These are phyloP conservation scores for Tribolium freemani DNA, from an alignment of 2,888 invertebrate genomes.

Conservation along the genomic window DNA sequence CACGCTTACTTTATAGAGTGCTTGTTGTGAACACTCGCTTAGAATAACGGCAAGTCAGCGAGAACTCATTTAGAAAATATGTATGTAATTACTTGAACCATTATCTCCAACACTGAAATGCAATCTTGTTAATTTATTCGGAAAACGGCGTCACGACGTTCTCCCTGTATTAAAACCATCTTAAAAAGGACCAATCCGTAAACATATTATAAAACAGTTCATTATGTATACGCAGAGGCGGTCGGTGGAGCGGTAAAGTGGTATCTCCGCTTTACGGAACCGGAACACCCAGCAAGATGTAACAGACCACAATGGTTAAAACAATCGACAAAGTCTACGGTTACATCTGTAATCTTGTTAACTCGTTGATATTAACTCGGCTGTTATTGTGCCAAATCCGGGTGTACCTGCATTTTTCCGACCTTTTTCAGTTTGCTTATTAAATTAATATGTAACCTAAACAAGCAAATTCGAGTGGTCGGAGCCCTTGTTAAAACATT, in stretches of 20 bases:
- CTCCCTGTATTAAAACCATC: not conserved
- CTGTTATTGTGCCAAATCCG: slow-evolving; percentile 33
- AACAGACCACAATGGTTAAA: slow-evolving; percentile 39
- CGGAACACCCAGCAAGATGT: slow-evolving; percentile 39
- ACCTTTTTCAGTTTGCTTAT: slow-evolving; percentile 21
- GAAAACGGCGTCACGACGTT: not conserved
- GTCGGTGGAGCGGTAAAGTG: slow-evolving; percentile 32
- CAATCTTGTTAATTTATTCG: slow-evolving; percentile 40
- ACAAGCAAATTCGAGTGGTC: slow-evolving; percentile 23
- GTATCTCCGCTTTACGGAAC: slow-evolving; percentile 30
- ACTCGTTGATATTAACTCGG: slow-evolving; percentile 35
- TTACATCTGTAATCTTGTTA: slow-evolving; percentile 41
- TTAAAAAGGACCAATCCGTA: not conserved
- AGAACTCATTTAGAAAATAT: slow-evolving; percentile 38
- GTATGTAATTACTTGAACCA: slow-evolving; percentile 37
- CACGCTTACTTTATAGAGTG: slow-evolving; percentile 25
- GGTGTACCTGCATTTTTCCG: slow-evolving; percentile 19
- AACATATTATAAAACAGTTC: slow-evolving; percentile 30
- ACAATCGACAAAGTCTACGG: slow-evolving; percentile 39
- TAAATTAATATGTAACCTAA: slow-evolving; percentile 23
- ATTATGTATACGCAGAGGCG: slow-evolving; percentile 20
- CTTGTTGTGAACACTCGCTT: slow-evolving; percentile 29
- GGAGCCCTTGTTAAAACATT: slow-evolving; percentile 18
- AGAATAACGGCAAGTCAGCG: slow-evolving; percentile 35
- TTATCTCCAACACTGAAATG: slow-evolving; percentile 30